phyloP scores from a whole-genome alignment of 2,797 vertebrate genomes.

The Galago senegalensis region DNA sequence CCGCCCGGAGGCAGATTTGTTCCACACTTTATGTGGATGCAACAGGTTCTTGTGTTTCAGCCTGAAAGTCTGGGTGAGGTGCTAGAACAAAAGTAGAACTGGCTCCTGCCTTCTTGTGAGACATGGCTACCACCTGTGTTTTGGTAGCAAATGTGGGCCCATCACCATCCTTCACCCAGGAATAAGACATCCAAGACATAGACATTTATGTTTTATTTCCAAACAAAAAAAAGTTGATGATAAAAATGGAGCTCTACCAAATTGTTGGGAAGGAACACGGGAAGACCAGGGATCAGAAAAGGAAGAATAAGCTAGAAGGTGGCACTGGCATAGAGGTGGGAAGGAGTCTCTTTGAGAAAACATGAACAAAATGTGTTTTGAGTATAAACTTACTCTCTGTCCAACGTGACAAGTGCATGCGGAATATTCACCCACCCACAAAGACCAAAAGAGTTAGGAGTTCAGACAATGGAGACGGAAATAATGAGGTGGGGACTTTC shows the following conservation, averaged over 20 bases:
- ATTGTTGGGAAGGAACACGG: constrained; percentile 56
- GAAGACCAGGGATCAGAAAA: constrained; percentile 62
- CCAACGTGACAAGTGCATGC: constrained; percentile 8
- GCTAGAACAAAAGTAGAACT: not conserved
- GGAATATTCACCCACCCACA: not conserved
- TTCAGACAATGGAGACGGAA: not conserved
- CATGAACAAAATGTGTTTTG: constrained; percentile 92
- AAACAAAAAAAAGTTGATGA: constrained; percentile 84
- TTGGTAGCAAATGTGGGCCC: not conserved
- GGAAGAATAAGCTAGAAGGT: constrained; percentile 58
- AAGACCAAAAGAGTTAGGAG: not conserved
- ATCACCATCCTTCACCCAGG: not conserved
- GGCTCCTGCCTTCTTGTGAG: not conserved
- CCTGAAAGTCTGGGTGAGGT: not conserved
- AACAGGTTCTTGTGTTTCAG: not conserved
- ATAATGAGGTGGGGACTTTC: not conserved
- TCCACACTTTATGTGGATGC: not conserved
- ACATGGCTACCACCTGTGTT: not conserved
- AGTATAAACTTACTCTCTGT: constrained; percentile 88
- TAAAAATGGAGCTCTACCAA: constrained; percentile 78
- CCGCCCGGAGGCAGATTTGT: too few species aligned
- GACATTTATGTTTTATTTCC: constrained; percentile 82
- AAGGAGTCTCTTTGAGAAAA: constrained; percentile 86
- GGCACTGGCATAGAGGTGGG: constrained; percentile 88
- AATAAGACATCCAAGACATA: not conserved